These are phyloP conservation scores for Eriosoma lanigerum DNA, from an alignment of 1,140 invertebrate genomes.

Conservation along the genomic window DNA sequence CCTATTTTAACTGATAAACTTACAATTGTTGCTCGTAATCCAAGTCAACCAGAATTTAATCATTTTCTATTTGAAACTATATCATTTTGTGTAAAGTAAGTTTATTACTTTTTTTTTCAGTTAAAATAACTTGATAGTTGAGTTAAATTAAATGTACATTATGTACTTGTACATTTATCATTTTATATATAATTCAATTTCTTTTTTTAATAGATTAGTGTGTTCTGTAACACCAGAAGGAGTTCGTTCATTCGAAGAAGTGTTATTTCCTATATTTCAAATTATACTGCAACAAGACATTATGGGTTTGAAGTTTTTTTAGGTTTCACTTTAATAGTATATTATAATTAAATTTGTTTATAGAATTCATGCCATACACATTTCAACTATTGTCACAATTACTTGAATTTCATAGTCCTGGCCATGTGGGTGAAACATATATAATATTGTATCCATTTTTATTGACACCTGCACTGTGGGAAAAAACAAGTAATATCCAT, in stretches of 20 bases:
- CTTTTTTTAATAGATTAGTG: conserved; percentile 67
- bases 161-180: neutral
- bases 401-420: conserved; percentile 73
- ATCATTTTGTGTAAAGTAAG: conserved; percentile 79
- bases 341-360: conserved; percentile 54
- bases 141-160: neutral
- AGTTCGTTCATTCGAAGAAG: conserved; percentile 86
- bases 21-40: conserved; percentile 85
- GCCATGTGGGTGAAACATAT: conserved; percentile 75
- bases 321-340: neutral
- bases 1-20: conserved; percentile 85
- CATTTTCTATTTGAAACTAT: conserved; percentile 96
- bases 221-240: conserved; percentile 78
- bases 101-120: conserved; percentile 53
- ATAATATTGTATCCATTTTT: conserved; percentile 86
- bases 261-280: conserved; percentile 90
- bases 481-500: conserved; percentile 86
- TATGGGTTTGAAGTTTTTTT: conserved; percentile 66
- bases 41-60: conserved; percentile 95
- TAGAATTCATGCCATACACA: conserved; percentile 96
- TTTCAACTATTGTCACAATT: conserved; percentile 94
- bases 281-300: conserved; percentile 90
- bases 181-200: conserved; percentile 34
- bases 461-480: conserved; percentile 86
- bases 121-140: neutral